These are phyloP conservation scores for Microctonus brassicae DNA, from an alignment of 2,888 invertebrate genomes.

Conservation along the genomic window DNA sequence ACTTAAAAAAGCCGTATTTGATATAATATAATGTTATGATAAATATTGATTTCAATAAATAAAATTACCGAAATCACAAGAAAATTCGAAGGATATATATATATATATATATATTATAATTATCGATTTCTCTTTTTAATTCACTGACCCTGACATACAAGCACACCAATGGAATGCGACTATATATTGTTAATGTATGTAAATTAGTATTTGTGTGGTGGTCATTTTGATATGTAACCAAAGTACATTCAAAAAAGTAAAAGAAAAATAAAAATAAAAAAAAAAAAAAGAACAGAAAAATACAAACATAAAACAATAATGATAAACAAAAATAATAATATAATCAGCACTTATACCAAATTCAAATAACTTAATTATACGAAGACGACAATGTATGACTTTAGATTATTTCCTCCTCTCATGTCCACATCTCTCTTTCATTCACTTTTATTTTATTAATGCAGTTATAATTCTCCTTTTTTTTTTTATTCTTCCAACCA, in stretches of 20 bases:
- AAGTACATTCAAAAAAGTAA: constrained; percentile 58
- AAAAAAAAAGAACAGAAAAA: constrained; percentile 8
- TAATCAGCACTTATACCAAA: neutral
- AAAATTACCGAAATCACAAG: constrained; percentile 34
- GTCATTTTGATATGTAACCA: constrained; percentile 65
- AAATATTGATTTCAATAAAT: constrained; percentile 32
- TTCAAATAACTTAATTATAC: neutral
- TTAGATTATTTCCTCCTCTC: constrained; percentile 11
- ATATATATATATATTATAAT: constrained; percentile 2
- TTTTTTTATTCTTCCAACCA: constrained; percentile 36
- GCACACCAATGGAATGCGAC: constrained; percentile 63
- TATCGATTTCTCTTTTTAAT: constrained; percentile 35
- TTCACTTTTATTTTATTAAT: constrained; percentile 29
- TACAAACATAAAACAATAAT: constrained; percentile 16
- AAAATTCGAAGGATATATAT: constrained; percentile 20
- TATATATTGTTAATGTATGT: constrained; percentile 50
- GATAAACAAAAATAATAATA: too few species aligned
- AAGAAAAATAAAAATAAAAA: constrained; percentile 46
- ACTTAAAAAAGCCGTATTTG: neutral
- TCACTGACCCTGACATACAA: constrained; percentile 49
- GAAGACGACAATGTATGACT: constrained; percentile 40
- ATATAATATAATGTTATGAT: constrained; percentile 12
- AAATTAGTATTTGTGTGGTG: constrained; percentile 42
- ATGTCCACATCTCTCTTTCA: constrained; percentile 22
- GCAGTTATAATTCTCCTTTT: constrained; percentile 25